Conservation (phyloP, 53 echinoderm and acorn worm genomes). For the Crossaster papposus region DNA sequence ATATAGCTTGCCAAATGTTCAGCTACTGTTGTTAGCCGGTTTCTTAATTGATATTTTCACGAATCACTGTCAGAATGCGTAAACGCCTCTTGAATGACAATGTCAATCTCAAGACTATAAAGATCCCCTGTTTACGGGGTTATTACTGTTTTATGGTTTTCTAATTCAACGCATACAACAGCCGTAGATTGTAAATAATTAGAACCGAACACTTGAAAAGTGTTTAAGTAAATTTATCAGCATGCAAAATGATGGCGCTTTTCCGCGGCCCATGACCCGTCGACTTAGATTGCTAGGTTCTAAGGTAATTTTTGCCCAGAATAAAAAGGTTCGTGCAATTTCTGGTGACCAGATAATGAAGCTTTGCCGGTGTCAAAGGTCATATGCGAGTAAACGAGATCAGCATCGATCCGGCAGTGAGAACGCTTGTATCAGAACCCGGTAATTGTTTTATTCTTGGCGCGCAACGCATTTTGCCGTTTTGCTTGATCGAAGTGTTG, state of each 20-base stretch:
- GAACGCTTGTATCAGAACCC: neutral
- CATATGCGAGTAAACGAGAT: neutral
- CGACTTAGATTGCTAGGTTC: neutral
- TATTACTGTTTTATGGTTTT: neutral
- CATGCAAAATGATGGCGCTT: constrained; percentile 26
- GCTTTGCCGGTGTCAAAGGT: neutral
- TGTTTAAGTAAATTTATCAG: constrained; percentile 9
- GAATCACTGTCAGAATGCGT: too few relatives aligned
- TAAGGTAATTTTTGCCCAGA: neutral
- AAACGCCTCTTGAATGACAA: too few relatives aligned
- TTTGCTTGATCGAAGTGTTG: neutral
- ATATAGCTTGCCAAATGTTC: neutral
- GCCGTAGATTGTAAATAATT: constrained; percentile 16
- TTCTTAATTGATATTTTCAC: too few relatives aligned
- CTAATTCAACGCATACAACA: neutral
- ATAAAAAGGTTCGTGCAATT: constrained; percentile 41
- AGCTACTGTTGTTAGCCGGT: too few relatives aligned
- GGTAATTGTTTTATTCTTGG: constrained; percentile 31
- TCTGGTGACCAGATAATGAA: neutral
- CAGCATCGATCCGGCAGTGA: constrained; percentile 9
- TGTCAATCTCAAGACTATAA: too few relatives aligned
- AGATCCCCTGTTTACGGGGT: neutral
- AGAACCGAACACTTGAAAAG: neutral
- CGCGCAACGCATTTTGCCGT: neutral
- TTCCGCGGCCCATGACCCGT: neutral